Evolutionary conservation across 2,888 invertebrate genomes (phyloP), one percentile per base, ranked within the genome.

Genomic region (Idaea dimidiata): DNA sequence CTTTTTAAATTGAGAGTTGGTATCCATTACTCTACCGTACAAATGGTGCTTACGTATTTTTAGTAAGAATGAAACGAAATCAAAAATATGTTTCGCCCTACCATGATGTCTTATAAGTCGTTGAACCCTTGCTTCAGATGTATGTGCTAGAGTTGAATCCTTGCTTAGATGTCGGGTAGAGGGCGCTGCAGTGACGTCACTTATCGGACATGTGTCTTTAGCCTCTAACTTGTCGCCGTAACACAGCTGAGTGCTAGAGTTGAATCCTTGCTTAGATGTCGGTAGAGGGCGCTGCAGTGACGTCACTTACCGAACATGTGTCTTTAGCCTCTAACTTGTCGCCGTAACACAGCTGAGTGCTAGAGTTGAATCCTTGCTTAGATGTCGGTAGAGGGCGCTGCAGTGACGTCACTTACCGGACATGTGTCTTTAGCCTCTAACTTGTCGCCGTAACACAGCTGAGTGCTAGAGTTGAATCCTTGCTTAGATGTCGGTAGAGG

Each of bases 231-330:
- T 60, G 58, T 67, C 67, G 18, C 68, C 71, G 59, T 60, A 71
- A 57, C 71, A 71, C 54, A 67, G 57, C 64, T 71, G 71, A 0
- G 69, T 66, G 54, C 7, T 60, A n/a, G 31, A 43, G 24, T 69
- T 58, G 10, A 64, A 65, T 1, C 71, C 71, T 3, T 58, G n/a
- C 16, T 31, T 16, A 71, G 61, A 10, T 62, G 63, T 0, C 67
- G 62, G 8, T 71, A 62, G 0, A 59, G 17, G 6, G 33, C 59
- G 56, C 64, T 69, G 10, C 17, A 24, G 0, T 6, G 5, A 0
- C 58, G 57, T 32, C 71, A 71, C 31, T 71, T 64, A 71, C 71
- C 65, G 58, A 55, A 58, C 71, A 71, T 4, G 71, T 67, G 17
- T 67, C 68, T 32, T 57, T 60, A 0, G 65, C 55, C 5, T 60